Base-by-base conservation (phyloP, 2,888 invertebrate species). In the Augochlorella aurata region DNA sequence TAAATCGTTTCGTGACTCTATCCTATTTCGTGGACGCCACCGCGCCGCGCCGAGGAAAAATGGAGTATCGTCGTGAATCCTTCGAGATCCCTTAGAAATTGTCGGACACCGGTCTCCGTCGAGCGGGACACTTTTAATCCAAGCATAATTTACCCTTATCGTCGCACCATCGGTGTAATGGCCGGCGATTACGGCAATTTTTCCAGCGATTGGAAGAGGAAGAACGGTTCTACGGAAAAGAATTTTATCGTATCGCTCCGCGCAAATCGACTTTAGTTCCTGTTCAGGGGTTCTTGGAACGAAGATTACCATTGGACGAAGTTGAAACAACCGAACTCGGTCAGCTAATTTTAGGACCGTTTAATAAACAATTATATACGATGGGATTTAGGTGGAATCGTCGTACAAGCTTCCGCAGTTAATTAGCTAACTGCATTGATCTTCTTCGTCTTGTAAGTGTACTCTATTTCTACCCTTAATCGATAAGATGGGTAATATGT, bases 1-100 rank as follows among this genome's bases (percentile, higher is more conserved):
- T 87, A 87, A 87, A 87, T 87, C 83, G 85, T 66, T 77, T 66
- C 75, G 38, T 18, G 71, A 75, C 75, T 80, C 81, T 49, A 82
- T 82, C 74, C 78, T 79, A 73, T 74, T 79, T 66, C 70, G 68
- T n/a, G 63, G 63, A n/a, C 58, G 38, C 21, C 29, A n/a, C 50
- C 44, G 47, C 7, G 5, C 38, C 38, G 38, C 38, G 38, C 38
- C 38, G 38, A 38, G 73, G 87, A 87, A 83, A 83, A 82, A 87
- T 85, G 78, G 80, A 87, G 81, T 71, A 70, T 77, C 79, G 72
- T 7, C 66, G 38, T 52, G 81, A 65, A 80, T 83, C 79, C 74
- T 80, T 58, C 50, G 61, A 44, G 80, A 82, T 78, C 74, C 74
- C 63, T 67, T 75, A 72, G 72, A 85, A 87, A 87, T 85, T 72